Conservation (phyloP, 1,140 invertebrate genomes). For the Drosophila persimilis region DNA sequence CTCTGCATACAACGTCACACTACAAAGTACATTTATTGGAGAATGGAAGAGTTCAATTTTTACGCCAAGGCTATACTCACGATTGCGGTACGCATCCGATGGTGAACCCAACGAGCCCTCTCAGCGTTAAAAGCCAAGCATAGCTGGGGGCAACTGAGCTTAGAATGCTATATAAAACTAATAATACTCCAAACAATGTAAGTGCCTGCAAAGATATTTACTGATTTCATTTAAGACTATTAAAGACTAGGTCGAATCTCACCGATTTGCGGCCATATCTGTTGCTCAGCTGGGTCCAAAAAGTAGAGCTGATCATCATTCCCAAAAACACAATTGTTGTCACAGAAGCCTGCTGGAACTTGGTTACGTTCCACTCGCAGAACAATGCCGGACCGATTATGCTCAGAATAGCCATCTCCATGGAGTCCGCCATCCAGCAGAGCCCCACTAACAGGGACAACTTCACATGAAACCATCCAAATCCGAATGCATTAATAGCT, state of each 20-base stretch:
- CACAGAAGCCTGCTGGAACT: slow-evolving; percentile 87
- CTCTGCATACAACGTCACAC: slow-evolving; percentile 97
- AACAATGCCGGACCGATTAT: slow-evolving; percentile 96
- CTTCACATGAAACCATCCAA: slow-evolving; percentile 98
- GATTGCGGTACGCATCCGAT: slow-evolving; percentile 98
- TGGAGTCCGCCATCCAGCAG: slow-evolving; percentile 98
- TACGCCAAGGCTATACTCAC: slow-evolving; percentile 85
- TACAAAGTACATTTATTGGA: slow-evolving; percentile 78
- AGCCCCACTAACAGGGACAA: slow-evolving; percentile 92
- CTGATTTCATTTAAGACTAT: not conserved
- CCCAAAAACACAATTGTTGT: slow-evolving; percentile 95
- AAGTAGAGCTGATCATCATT: slow-evolving; percentile 98
- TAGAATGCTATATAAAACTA: slow-evolving; percentile 95
- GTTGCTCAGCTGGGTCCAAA: slow-evolving; percentile 98
- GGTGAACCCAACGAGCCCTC: slow-evolving; percentile 96
- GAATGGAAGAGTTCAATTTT: not conserved
- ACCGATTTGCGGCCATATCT: slow-evolving; percentile 95
- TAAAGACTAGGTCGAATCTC: slow-evolving; percentile 46
- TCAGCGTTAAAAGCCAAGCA: slow-evolving; percentile 93
- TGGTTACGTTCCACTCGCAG: slow-evolving; percentile 96
- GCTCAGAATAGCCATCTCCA: slow-evolving; percentile 99
- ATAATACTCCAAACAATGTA: slow-evolving; percentile 90
- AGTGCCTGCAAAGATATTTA: slow-evolving; percentile 19
- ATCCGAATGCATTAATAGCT: slow-evolving; percentile 97
- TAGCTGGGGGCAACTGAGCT: slow-evolving; percentile 96